Conservation (phyloP, 1,140 invertebrate species). For the Polyergus mexicanus region DNA sequence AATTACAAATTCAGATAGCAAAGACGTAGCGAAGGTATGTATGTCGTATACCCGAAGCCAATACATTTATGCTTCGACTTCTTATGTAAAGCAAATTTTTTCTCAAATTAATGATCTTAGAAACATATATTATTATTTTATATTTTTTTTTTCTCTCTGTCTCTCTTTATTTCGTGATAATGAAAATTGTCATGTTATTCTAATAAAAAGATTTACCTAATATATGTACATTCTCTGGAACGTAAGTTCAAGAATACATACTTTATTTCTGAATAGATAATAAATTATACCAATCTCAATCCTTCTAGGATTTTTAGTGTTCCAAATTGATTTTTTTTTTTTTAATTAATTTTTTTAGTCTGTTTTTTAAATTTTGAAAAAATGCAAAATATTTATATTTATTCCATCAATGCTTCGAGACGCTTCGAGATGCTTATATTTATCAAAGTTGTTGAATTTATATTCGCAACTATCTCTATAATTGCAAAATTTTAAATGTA, state of each 20-base stretch:
- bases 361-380: not conserved
- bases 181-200: no score
- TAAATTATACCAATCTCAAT: no score
- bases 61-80: not conserved
- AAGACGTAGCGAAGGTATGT: not conserved
- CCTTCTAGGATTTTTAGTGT: not conserved
- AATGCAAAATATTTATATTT: not conserved
- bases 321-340: not conserved
- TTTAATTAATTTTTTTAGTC: not conserved
- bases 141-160: not conserved
- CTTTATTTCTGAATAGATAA: no score
- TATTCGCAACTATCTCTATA: no score
- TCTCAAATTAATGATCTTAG: not conserved
- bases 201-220: no score
- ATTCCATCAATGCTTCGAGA: not conserved
- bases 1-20: conserved; percentile 19
- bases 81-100: not conserved
- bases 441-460: not conserved
- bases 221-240: no score
- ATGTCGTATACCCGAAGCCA: not conserved
- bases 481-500: not conserved
- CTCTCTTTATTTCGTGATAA: not conserved
- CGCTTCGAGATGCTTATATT: not conserved
- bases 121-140: conserved; percentile 3
- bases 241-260: no score